Evolutionary conservation across 2,797 vertebrate genomes (phyloP), one percentile per base, ranked within the genome.

Genomic region (Coranthus polyacanthus): DNA sequence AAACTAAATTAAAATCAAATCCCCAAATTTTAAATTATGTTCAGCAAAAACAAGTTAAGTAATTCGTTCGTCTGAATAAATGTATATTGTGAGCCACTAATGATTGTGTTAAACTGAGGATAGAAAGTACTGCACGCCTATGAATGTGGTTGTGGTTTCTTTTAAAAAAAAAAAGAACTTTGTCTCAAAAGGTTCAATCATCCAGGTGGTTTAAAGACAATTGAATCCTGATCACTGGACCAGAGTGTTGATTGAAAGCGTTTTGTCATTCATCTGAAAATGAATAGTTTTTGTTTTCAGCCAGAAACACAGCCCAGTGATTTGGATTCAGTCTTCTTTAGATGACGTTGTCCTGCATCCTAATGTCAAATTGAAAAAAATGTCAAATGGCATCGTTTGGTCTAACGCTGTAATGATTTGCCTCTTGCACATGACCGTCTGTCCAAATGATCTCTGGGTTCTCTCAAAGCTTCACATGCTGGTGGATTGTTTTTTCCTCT

Each of bases 361-460:
- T 51, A 1, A 4, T 61, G n/a, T 29, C 24, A 29, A n/a, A n/a
- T 1, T n/a, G 12, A 8, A 15, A 43, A 37, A 51, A 24, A 43
- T n/a, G n/a, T n/a, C n/a, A 42, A 42, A 12, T 12, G 3, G 9
- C 15, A 12, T 44, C 16, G 13, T 55, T 52, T 26, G 49, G 2
- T 12, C 5, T n/a, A 24, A 26, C 0, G 2, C 10, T 69, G 15
- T 37, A 44, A 16, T 24, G 20, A 70, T 16, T 10, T 0, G 18
- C 64, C 39, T 69, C 54, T 59, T 72, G 59, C 56, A 41, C 36
- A 38, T 49, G 20, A 62, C 32, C 4, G 26, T 45, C 44, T 37
- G 21, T 41, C 61, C 11, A 3, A 11, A 45, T 54, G 24, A 67
- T 66, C 41, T 45, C 9, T 34, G 18, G 9, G 3, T 50, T 45